A percentile compares a stretch with the other conserved stretches of the same genome.
Conservation (phyloP, 2,888 invertebrate genomes). For the Epiblema foenella region DNA sequence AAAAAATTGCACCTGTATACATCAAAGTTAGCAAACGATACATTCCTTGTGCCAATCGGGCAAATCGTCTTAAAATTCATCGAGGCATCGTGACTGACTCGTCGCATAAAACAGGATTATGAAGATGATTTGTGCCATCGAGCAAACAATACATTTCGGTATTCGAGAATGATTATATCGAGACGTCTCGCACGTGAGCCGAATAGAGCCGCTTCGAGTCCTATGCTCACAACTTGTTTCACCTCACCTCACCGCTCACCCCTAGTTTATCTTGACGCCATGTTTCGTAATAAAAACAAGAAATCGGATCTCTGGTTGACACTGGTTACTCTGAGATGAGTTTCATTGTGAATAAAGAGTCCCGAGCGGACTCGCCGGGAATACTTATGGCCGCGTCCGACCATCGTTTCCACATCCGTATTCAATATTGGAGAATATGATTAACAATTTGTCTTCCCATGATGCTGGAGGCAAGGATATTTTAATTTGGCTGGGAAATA, state of each 20-base stretch:
- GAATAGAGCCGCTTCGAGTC: constrained; percentile 48
- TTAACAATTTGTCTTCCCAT: constrained; percentile 27
- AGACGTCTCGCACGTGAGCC: constrained; percentile 61
- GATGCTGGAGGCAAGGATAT: constrained; percentile 1
- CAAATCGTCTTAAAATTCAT: constrained; percentile 1
- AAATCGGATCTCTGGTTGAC: not conserved
- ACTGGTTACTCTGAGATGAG: not conserved
- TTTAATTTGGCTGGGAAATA: not conserved
- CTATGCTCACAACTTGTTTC: constrained; percentile 1
- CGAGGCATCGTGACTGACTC: constrained; percentile 2
- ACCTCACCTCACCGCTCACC: not conserved
- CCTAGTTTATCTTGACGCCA: not conserved
- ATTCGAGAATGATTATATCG: constrained; percentile 60
- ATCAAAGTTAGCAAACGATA: not conserved
- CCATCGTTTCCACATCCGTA: constrained; percentile 48
- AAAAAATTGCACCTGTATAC: too few species aligned
- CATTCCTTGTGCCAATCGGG: not conserved
- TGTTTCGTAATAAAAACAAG: not conserved
- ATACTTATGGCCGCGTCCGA: constrained; percentile 44
- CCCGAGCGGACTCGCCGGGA: constrained; percentile 23
- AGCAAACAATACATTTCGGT: constrained; percentile 62
- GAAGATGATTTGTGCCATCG: constrained; percentile 42
- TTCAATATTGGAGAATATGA: constrained; percentile 47
- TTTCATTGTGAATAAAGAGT: not conserved
- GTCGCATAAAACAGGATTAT: constrained; percentile 21